Evolutionary conservation across 2,797 vertebrate genomes (phyloP).

Genomic region (Chrysolophus pictus): DNA sequence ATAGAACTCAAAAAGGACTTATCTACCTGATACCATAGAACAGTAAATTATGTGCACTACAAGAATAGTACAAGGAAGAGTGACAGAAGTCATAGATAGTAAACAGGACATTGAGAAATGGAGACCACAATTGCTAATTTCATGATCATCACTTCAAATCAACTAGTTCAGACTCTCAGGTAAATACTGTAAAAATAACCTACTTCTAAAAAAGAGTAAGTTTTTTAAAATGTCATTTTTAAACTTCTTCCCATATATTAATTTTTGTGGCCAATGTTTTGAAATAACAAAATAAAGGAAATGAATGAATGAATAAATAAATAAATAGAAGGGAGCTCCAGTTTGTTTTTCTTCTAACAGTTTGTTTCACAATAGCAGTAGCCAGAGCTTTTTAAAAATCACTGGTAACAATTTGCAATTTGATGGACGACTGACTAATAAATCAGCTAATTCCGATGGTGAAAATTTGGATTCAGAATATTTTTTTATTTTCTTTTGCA

Average conservation of each 20-base stretch:
- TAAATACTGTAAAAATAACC: background rate
- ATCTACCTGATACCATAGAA: no score
- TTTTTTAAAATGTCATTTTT: background rate
- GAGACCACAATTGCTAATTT: background rate
- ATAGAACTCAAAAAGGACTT: no score
- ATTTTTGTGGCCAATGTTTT: background rate
- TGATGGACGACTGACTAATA: background rate
- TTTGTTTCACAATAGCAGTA: background rate
- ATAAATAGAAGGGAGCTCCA: fast-evolving
- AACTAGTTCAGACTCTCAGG: background rate
- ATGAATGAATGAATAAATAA: background rate
- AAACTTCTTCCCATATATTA: background rate
- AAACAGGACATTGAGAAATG: background rate
- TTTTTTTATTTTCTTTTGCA: background rate
- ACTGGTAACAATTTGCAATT: fast-evolving
- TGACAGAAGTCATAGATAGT: background rate
- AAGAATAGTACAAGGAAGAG: background rate
- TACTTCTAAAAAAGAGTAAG: background rate
- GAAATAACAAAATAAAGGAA: background rate
- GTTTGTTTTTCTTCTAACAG: background rate
- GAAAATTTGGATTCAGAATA: background rate
- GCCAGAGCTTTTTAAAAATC: background rate
- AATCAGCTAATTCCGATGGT: background rate
- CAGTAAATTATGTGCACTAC: background rate
- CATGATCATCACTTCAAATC: background rate